Conservation (phyloP, 1,140 invertebrate species). For the Asobara japonica region DNA sequence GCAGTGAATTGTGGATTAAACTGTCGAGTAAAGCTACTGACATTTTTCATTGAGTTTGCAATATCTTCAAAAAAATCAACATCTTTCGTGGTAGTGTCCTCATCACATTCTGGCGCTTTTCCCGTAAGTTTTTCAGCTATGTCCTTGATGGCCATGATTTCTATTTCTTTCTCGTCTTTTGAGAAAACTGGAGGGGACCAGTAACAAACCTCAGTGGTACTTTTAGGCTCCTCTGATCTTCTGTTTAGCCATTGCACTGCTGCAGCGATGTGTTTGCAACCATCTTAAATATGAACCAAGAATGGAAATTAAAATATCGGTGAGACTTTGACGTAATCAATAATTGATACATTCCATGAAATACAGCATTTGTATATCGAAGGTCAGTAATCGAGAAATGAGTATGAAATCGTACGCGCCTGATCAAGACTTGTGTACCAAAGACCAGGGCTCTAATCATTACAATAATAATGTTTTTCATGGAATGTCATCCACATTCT, state of each 20-base stretch:
- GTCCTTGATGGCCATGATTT: background rate
- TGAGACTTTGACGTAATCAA: too few relatives aligned
- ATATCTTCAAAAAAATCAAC: background rate
- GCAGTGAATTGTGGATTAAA: background rate
- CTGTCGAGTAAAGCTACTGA: background rate
- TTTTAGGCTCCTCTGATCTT: slow-evolving; percentile 30
- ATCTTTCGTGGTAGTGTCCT: background rate
- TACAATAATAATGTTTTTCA: too few relatives aligned
- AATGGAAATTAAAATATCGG: slow-evolving; percentile 11
- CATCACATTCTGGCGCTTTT: background rate
- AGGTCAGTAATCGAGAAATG: too few relatives aligned
- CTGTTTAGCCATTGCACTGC: slow-evolving; percentile 36
- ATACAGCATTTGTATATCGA: too few relatives aligned
- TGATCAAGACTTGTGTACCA: too few relatives aligned
- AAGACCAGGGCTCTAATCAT: too few relatives aligned
- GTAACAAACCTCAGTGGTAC: slow-evolving; percentile 35
- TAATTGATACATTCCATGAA: too few relatives aligned
- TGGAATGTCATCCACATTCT: too few relatives aligned
- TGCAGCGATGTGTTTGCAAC: slow-evolving; percentile 39
- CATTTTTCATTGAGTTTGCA: background rate
- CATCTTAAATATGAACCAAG: slow-evolving; percentile 31
- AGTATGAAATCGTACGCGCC: too few relatives aligned
- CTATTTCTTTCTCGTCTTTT: background rate
- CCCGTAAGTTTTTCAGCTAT: background rate
- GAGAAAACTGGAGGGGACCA: slow-evolving; percentile 37